Evolutionary conservation across 2,797 vertebrate species (phyloP).

Genomic region (Micromesistius poutassou): DNA sequence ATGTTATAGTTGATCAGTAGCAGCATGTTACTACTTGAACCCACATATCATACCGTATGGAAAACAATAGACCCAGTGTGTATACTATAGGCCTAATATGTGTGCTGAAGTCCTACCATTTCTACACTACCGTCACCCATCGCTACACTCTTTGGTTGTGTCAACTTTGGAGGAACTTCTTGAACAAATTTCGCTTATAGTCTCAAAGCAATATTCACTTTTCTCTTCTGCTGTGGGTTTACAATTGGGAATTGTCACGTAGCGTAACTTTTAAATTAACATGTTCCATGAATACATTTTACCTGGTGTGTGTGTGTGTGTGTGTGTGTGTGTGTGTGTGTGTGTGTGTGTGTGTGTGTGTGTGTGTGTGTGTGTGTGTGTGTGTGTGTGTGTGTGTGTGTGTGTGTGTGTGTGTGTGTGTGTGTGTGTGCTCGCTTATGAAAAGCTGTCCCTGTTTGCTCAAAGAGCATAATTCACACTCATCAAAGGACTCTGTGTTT

Average conservation of each 20-base stretch:
- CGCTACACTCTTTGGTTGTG: neutral
- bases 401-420: too few relatives aligned
- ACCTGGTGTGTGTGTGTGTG: neutral
- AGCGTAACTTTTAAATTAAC: neutral
- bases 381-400: too few relatives aligned
- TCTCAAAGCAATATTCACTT: neutral
- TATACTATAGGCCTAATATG: neutral
- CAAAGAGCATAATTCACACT: conserved; percentile 62
- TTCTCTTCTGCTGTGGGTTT: too few relatives aligned
- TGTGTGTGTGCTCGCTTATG: conserved; percentile 50
- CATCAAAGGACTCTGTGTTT: conserved; percentile 74
- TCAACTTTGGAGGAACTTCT: neutral
- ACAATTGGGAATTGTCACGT: neutral
- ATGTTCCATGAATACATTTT: neutral
- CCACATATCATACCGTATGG: neutral
- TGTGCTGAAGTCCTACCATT: neutral
- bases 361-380: too few relatives aligned
- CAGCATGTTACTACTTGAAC: too few relatives aligned
- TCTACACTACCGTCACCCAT: neutral
- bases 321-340: too few relatives aligned
- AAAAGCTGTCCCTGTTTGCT: conserved; percentile 73
- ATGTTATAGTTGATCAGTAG: too few relatives aligned
- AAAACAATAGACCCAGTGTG: neutral
- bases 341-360: too few relatives aligned
- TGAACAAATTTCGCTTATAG: neutral